phyloP scores from a whole-genome alignment of 2,888 invertebrate genomes.

The Abrostola tripartita region DNA sequence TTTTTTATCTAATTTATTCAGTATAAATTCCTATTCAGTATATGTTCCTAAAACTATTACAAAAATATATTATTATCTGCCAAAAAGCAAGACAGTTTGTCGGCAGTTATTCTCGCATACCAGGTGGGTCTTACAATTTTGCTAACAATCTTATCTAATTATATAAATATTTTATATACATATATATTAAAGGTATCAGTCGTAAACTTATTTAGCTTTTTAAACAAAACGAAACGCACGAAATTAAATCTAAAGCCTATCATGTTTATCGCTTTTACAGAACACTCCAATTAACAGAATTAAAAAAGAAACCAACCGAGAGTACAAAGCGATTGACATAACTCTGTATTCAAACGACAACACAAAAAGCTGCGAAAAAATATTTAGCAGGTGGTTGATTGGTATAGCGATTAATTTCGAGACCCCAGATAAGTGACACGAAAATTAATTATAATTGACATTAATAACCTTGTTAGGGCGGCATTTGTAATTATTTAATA shows the following conservation, averaged over 20 bases:
- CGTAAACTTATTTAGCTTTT: background rate
- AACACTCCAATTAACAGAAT: slow-evolving; percentile 24
- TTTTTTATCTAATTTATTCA: too few species aligned
- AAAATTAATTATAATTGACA: slow-evolving; percentile 55
- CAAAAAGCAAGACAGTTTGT: too few species aligned
- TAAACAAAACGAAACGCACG: too few species aligned
- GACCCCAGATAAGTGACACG: slow-evolving; percentile 43
- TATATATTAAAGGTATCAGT: too few species aligned
- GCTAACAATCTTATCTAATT: too few species aligned
- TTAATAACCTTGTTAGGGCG: slow-evolving; percentile 51
- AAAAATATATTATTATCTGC: too few species aligned
- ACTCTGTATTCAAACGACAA: slow-evolving; percentile 17
- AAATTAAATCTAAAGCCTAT: too few species aligned
- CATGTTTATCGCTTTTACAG: background rate
- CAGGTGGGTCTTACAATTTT: too few species aligned
- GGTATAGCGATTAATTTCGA: slow-evolving; percentile 51
- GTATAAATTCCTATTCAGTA: too few species aligned
- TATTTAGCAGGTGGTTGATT: slow-evolving; percentile 59
- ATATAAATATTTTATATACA: too few species aligned
- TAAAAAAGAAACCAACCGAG: slow-evolving; percentile 10
- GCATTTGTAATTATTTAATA: slow-evolving; percentile 48
- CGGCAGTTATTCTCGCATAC: too few species aligned
- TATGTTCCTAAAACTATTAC: too few species aligned
- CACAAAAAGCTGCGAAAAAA: slow-evolving; percentile 35
- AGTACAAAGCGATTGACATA: slow-evolving; percentile 23